Evolutionary conservation across 2,113 vertebrate species (phyloP).

Genomic region (Labeo catla): DNA sequence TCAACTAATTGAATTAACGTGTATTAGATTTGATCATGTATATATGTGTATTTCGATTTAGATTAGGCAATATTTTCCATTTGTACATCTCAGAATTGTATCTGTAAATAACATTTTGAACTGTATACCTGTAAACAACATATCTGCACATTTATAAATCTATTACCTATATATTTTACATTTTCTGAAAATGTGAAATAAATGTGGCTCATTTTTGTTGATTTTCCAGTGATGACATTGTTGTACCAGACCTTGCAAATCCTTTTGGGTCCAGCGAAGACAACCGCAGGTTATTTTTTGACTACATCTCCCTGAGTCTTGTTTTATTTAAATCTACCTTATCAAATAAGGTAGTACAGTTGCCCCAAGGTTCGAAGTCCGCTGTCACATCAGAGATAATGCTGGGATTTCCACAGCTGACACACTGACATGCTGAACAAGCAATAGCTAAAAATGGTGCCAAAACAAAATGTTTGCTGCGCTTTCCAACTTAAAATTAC

Average conservation of each 20-base stretch:
- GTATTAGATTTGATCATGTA: neutral
- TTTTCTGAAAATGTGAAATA: neutral
- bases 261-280: slow-evolving; percentile 72
- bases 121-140: too few relatives aligned
- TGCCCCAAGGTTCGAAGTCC: slow-evolving; percentile 19
- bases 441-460: neutral
- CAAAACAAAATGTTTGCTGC: neutral
- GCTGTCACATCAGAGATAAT: slow-evolving; percentile 10
- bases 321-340: neutral
- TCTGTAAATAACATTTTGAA: too few relatives aligned
- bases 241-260: slow-evolving; percentile 58
- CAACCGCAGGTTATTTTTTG: slow-evolving; percentile 65
- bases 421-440: slow-evolving; percentile 14
- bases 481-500: neutral
- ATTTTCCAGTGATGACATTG: slow-evolving; percentile 7
- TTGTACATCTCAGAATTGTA: too few relatives aligned
- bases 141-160: too few relatives aligned
- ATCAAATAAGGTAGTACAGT: neutral
- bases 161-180: too few relatives aligned
- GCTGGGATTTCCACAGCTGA: slow-evolving; percentile 42
- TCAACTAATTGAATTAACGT: neutral
- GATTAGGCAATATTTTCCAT: neutral
- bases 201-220: neutral
- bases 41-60: neutral
- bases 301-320: neutral